Evolutionary conservation across 2,797 vertebrate genomes (phyloP).

Genomic region (Aulostomus chinensis): DNA sequence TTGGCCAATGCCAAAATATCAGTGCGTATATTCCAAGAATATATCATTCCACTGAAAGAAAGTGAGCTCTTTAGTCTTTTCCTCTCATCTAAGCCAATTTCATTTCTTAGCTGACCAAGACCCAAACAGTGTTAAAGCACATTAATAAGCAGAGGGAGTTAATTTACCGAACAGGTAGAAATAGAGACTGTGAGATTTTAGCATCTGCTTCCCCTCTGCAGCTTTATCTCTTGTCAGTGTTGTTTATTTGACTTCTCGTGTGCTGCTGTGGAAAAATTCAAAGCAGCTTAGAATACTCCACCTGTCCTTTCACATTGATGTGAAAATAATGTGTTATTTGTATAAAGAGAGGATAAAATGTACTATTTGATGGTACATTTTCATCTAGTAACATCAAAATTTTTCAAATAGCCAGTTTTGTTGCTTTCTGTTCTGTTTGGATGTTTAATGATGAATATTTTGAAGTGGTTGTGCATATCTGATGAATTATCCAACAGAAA

Average conservation of each 20-base stretch:
- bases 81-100: too few relatives aligned
- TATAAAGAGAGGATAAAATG: neutral
- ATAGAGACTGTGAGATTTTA: constrained; percentile 37
- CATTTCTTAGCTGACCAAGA: too few relatives aligned
- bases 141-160: too few relatives aligned
- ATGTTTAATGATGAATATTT: constrained; percentile 24
- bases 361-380: neutral
- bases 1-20: too few relatives aligned
- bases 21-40: too few relatives aligned
- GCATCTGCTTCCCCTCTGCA: constrained; percentile 39
- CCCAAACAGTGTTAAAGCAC: too few relatives aligned
- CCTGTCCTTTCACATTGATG: constrained; percentile 16
- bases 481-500: constrained; percentile 26
- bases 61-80: too few relatives aligned
- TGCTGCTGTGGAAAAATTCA: constrained; percentile 28
- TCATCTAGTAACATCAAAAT: too few relatives aligned
- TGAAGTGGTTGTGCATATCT: constrained; percentile 18
- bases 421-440: neutral
- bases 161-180: too few relatives aligned
- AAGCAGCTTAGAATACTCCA: constrained; percentile 24
- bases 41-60: too few relatives aligned
- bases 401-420: neutral
- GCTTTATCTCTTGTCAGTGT: constrained; percentile 29
- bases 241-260: constrained; percentile 26
- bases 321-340: neutral